Evolutionary conservation across 2,797 vertebrate species (phyloP), one percentile per base, ranked within the genome.

Genomic region (Cottoperca gobio): DNA sequence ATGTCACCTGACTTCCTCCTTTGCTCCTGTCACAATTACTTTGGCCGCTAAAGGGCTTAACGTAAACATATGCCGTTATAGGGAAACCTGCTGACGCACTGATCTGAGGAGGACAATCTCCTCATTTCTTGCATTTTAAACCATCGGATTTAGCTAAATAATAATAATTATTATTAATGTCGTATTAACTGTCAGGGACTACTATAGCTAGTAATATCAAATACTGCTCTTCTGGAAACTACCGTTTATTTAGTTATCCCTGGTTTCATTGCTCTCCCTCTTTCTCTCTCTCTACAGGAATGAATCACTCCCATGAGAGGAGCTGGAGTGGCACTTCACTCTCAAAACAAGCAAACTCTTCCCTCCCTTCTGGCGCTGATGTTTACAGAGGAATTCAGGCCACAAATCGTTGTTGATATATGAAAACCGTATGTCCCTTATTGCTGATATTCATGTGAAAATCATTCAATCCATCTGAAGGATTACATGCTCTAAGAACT

Each of bases 241-340:
- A 24, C 1, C 3, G 24, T 58, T 21, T 28, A 48, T 64, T 70
- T 3, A 40, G 7, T 46, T 59, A 67, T 64, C 35, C 39, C 66
- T 58, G 48, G 40, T 62, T 37, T 72, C 31, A 23, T 28, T 57
- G 39, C 49, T 79, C 37, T 74, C 48, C 46, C 53, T 49, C 58
- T 57, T 12, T 59, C 49, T 74, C n/a, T 28, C 60, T 74, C 46
- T 40, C 66, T 70, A 37, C 62, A 75, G 70, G 58, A 81, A 80
- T 86, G 60, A 91, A 74, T 90, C 83, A 78, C 73, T 85, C 73
- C 76, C 75, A 76, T 46, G 65, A 84, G 84, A 78, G 81, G 58
- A 73, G 76, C 76, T 73, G 69, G 45, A 88, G 85, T 71, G 71
- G 67, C 79, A 74, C 78, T 81, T 73, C 76, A 59, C 73, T 82